phyloP scores from a whole-genome alignment of 2,797 vertebrate species.

The Mastacembelus armatus region DNA sequence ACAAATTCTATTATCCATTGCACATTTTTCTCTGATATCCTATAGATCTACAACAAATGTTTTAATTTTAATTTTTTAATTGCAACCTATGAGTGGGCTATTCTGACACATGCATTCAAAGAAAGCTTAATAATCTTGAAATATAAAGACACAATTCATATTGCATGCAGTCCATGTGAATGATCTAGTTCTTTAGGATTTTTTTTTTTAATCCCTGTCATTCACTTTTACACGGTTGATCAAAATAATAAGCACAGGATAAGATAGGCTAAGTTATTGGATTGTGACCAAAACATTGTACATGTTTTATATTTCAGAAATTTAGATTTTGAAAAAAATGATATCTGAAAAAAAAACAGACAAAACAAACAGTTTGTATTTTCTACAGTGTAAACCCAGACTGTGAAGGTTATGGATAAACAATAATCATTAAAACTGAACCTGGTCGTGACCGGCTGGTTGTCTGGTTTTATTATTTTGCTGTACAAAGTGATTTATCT shows the following conservation, averaged over 20 bases:
- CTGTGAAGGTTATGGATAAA: constrained; percentile 15
- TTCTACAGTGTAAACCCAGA: neutral
- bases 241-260: neutral
- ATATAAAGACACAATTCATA: too few relatives aligned
- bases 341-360: neutral
- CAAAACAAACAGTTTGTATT: neutral
- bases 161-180: neutral
- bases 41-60: fast-evolving
- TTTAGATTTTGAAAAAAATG: constrained; percentile 14
- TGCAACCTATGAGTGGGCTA: neutral
- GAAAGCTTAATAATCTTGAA: too few relatives aligned
- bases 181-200: neutral
- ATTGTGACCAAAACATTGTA: too few relatives aligned
- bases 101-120: neutral
- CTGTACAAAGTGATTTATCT: too few relatives aligned
- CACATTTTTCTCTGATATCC: too few relatives aligned
- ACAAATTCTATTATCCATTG: neutral
- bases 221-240: neutral
- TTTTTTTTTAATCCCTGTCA: neutral
- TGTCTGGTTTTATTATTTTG: neutral
- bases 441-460: neutral
- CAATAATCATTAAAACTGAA: neutral
- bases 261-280: neutral
- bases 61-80: neutral
- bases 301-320: neutral